Evolutionary conservation across 1,140 invertebrate genomes (phyloP).

Genomic region (Nephotettix cincticeps): DNA sequence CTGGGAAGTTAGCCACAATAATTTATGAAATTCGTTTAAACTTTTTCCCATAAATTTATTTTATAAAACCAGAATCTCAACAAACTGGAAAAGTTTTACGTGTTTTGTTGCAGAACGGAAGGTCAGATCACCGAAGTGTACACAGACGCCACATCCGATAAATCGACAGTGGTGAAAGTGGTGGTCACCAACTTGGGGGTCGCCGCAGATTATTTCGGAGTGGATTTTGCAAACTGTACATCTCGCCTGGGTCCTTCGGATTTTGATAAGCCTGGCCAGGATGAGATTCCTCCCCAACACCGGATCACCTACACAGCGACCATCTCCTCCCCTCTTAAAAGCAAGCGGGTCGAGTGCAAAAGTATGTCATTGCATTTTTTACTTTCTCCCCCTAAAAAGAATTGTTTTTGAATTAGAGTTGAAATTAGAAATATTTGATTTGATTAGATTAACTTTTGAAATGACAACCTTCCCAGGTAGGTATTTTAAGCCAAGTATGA

Average conservation of each 20-base stretch:
- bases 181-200: constrained; percentile 50
- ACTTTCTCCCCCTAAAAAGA: no score
- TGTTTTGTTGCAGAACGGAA: constrained; percentile 35
- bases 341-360: neutral
- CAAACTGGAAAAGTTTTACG: no score
- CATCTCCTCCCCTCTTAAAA: neutral
- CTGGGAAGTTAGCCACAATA: no score
- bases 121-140: constrained; percentile 50
- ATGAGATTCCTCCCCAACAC: constrained; percentile 47
- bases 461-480: no score
- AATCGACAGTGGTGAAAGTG: constrained; percentile 46
- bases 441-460: no score
- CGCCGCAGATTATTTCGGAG: constrained; percentile 33
- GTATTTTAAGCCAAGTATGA: no score
- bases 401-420: no score
- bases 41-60: no score
- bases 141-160: constrained; percentile 45
- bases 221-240: neutral
- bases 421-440: no score
- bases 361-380: no score
- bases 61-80: no score
- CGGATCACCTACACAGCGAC: constrained; percentile 32
- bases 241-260: neutral
- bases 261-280: constrained; percentile 3
- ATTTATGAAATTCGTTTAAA: no score